Evolutionary conservation across 2,888 invertebrate species (phyloP).

Genomic region (Limnephilus marmoratus): DNA sequence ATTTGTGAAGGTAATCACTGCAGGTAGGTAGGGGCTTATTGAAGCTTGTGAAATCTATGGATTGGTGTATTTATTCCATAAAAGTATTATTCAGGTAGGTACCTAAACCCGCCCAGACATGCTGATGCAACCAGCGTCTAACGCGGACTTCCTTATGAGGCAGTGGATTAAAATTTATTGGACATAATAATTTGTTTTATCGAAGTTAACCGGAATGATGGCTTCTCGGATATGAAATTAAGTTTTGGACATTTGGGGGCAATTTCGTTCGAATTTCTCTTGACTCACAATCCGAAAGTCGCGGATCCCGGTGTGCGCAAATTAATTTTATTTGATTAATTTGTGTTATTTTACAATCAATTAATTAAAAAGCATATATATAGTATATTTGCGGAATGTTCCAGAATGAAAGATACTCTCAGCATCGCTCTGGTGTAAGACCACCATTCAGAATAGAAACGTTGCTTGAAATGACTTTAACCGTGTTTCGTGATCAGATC

Average conservation of each 20-base stretch:
- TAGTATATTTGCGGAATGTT: no score
- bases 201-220: slow-evolving; percentile 9
- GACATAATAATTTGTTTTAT: slow-evolving; percentile 31
- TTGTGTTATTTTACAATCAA: no score
- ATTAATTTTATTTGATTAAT: no score
- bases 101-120: background rate
- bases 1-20: slow-evolving; percentile 24
- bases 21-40: background rate
- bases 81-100: background rate
- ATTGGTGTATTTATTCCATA: background rate
- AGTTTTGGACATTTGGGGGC: background rate
- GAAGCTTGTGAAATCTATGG: background rate
- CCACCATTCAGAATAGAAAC: no score
- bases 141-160: slow-evolving; percentile 11
- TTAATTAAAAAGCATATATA: no score
- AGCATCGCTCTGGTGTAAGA: no score
- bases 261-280: background rate
- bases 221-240: background rate
- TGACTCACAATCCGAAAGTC: no score
- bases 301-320: no score
- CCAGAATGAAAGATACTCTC: no score
- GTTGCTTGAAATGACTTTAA: no score
- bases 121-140: background rate
- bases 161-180: slow-evolving; percentile 20
- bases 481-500: no score